Conservation (phyloP, 2,797 vertebrate genomes). For the Poecile montanus region DNA sequence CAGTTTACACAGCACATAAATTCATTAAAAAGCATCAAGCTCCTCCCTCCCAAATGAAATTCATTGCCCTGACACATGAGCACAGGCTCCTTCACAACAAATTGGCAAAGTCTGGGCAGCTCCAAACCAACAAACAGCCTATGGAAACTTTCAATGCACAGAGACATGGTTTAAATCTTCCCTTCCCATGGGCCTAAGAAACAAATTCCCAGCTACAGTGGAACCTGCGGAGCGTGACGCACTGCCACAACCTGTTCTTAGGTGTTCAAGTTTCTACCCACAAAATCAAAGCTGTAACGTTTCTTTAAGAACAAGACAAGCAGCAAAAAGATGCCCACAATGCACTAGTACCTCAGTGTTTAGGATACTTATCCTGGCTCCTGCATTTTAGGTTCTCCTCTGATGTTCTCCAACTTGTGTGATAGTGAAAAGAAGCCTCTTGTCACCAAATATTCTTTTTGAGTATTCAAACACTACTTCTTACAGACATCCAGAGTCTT, state of each 20-base stretch:
- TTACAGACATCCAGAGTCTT: not conserved
- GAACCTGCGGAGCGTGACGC: rapidly evolving
- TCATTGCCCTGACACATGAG: not conserved
- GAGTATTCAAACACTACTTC: not conserved
- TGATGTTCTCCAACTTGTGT: not conserved
- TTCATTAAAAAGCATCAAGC: not conserved
- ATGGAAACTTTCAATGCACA: not conserved
- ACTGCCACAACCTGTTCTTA: not conserved
- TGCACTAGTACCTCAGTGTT: not conserved
- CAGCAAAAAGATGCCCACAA: not conserved
- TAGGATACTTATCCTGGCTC: not conserved
- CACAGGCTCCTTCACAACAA: not conserved
- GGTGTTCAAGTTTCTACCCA: not conserved
- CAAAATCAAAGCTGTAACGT: not conserved
- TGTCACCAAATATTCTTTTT: not conserved
- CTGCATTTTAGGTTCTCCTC: not conserved
- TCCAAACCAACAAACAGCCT: not conserved
- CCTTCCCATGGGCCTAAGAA: not conserved
- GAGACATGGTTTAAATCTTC: not conserved
- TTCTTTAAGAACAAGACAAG: not conserved
- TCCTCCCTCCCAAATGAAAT: not conserved
- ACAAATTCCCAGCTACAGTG: rapidly evolving
- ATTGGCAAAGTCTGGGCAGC: not conserved
- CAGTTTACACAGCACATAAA: not conserved
- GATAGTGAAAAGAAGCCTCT: not conserved